Evolutionary conservation across 2,888 invertebrate genomes (phyloP).

Genomic region (Hypomecis punctinalis): DNA sequence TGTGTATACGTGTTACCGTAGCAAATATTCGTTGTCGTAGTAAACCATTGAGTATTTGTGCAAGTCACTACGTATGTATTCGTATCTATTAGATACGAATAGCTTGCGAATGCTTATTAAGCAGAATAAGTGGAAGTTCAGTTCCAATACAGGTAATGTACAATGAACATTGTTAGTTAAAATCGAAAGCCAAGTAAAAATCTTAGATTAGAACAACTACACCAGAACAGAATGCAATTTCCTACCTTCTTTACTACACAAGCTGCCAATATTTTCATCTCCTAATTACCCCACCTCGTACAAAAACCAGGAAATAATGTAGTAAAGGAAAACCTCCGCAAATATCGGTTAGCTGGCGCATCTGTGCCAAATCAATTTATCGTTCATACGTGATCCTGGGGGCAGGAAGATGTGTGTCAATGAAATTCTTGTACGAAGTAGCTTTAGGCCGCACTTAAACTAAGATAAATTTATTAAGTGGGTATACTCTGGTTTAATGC

Average conservation of each 20-base stretch:
- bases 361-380: constrained; percentile 67
- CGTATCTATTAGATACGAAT: too few species aligned
- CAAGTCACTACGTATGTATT: too few species aligned
- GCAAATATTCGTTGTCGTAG: too few species aligned
- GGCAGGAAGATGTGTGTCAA: constrained; percentile 38
- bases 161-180: too few species aligned
- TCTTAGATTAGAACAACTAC: too few species aligned
- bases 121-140: too few species aligned
- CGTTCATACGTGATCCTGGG: constrained; percentile 57
- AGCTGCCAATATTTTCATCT: constrained; percentile 13
- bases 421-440: constrained; percentile 17
- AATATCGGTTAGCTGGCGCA: constrained; percentile 58
- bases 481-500: neutral
- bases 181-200: too few species aligned
- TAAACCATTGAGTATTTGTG: too few species aligned
- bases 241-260: neutral
- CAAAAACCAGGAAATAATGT: constrained; percentile 48
- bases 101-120: too few species aligned
- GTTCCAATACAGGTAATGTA: too few species aligned
- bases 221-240: neutral
- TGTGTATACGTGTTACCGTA: too few species aligned
- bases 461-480: neutral
- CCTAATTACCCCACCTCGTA: constrained; percentile 22
- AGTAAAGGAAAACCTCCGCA: constrained; percentile 49
- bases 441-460: neutral